Percentiles rank a stretch among this genome's conserved stretches.
Conservation (phyloP, 2,113 vertebrate species). For the Dermatemys mawii region DNA sequence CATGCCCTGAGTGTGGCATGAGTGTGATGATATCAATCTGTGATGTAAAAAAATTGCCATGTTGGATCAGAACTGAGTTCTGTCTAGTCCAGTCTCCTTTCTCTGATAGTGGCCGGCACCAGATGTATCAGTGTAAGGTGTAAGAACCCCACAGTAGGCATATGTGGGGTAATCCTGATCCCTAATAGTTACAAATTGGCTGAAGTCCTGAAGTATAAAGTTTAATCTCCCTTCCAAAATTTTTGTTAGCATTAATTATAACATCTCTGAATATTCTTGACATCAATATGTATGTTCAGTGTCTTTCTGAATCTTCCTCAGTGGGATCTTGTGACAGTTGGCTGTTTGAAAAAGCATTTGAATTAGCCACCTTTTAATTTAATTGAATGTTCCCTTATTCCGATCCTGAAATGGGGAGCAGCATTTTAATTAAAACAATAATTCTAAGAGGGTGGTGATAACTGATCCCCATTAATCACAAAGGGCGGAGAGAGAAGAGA, state of each 20-base stretch:
- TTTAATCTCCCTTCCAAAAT: neutral
- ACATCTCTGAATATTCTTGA: neutral
- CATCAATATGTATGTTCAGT: neutral
- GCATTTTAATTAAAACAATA: fast-evolving
- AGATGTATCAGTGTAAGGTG: neutral
- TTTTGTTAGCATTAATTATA: neutral
- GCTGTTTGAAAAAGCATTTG: neutral
- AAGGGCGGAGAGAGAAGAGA: neutral
- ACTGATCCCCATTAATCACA: neutral
- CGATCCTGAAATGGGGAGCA: neutral
- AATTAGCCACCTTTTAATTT: neutral
- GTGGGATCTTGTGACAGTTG: fast-evolving
- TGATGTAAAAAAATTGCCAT: fast-evolving
- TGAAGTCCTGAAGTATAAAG: neutral
- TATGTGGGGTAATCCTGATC: neutral
- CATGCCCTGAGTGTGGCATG: fast-evolving
- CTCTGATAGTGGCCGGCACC: neutral
- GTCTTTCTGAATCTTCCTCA: neutral
- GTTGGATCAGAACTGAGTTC: neutral
- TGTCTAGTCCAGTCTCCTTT: neutral
- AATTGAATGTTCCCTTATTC: neutral
- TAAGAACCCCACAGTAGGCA: neutral
- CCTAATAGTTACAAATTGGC: neutral
- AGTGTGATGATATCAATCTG: fast-evolving
- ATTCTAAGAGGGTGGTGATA: fast-evolving